These are phyloP conservation scores for Epiperipatus broadwayi DNA, from an alignment of 2,888 invertebrate genomes.

Conservation along the genomic window DNA sequence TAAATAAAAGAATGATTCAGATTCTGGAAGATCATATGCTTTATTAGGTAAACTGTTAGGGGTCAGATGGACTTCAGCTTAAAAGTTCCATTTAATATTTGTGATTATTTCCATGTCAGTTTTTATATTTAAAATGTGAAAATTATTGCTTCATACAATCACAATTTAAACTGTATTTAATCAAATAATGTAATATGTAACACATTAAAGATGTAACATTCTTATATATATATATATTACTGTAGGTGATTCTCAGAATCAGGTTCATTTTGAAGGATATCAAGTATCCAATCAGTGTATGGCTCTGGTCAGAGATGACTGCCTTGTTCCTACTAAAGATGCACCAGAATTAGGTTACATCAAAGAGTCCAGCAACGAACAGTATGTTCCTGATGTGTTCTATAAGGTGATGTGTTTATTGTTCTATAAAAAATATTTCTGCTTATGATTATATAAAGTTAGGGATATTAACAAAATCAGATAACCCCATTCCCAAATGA, in stretches of 20 bases:
- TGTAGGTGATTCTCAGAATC: conserved; percentile 68
- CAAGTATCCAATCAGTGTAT: conserved; percentile 96
- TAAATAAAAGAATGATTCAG: too few species aligned
- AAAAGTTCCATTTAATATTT: too few species aligned
- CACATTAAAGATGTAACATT: too few species aligned
- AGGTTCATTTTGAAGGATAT: conserved; percentile 96
- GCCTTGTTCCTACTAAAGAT: conserved; percentile 87
- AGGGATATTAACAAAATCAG: background rate
- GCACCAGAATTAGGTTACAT: conserved; percentile 91
- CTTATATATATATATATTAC: too few species aligned
- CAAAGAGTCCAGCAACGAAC: conserved; percentile 70
- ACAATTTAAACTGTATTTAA: conserved; percentile 8
- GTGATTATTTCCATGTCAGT: too few species aligned
- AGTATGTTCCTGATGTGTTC: conserved; percentile 97
- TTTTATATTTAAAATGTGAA: too few species aligned
- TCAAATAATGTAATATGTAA: background rate
- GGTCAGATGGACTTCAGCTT: too few species aligned
- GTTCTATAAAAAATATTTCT: background rate
- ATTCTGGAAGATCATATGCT: too few species aligned
- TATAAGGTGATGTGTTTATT: conserved; percentile 74
- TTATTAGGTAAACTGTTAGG: too few species aligned
- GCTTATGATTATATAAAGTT: background rate
- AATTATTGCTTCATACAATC: too few species aligned
- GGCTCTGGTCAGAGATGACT: conserved; percentile 79
- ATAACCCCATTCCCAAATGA: background rate